Percentiles rank a stretch among this genome's conserved stretches.
Conservation (phyloP, 2,113 vertebrate species). For the Cyprinodon variegatus region DNA sequence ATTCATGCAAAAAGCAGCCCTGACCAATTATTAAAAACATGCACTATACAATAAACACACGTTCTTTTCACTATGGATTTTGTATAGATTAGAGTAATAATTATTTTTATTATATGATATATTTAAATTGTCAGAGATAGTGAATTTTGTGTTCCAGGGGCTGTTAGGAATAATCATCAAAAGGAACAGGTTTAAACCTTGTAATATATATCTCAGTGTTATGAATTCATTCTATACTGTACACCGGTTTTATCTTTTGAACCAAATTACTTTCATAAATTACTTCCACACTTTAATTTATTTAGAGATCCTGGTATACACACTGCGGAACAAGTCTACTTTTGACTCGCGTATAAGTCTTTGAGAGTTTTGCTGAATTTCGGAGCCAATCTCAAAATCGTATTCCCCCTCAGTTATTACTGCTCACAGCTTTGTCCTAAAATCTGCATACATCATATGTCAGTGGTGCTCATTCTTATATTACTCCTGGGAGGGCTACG, state of each 20-base stretch:
- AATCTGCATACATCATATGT: constrained; percentile 73
- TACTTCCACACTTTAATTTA: background rate
- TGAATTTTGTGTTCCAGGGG: background rate
- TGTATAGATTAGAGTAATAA: background rate
- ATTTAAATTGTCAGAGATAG: background rate
- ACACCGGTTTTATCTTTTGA: background rate
- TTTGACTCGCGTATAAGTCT: constrained; percentile 10
- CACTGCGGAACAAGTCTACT: background rate
- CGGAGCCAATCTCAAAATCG: constrained; percentile 30
- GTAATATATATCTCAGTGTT: background rate
- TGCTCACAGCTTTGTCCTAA: constrained; percentile 52
- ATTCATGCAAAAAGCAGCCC: no score
- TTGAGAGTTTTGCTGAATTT: constrained; percentile 27
- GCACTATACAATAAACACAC: no score
- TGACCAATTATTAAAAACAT: no score
- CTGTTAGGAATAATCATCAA: background rate
- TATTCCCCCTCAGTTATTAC: constrained; percentile 52
- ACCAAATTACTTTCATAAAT: no score
- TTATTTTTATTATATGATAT: background rate
- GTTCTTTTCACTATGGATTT: background rate
- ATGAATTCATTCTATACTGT: background rate
- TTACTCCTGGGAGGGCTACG: constrained; percentile 63
- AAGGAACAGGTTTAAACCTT: background rate
- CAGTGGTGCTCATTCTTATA: constrained; percentile 62
- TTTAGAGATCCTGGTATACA: background rate